Evolutionary conservation across 2,888 invertebrate genomes (phyloP).

Genomic region (Gandaritis pyraliata): DNA sequence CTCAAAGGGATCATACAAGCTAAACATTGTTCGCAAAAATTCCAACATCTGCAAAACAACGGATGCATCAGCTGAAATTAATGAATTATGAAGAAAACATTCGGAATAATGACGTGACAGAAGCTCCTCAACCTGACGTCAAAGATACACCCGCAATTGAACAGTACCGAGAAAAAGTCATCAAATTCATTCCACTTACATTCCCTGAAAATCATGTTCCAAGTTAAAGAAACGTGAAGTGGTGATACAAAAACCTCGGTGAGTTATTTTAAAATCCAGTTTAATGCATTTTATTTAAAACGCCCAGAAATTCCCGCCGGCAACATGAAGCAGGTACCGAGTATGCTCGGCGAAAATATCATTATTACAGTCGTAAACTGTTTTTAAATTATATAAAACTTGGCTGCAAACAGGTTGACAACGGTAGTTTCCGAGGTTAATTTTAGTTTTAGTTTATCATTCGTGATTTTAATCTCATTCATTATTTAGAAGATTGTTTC

Average conservation of each 20-base stretch:
- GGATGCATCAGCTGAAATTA: constrained; percentile 80
- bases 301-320: constrained; percentile 56
- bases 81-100: constrained; percentile 68
- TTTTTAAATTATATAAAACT: constrained; percentile 8
- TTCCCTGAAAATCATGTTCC: constrained; percentile 75
- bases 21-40: constrained; percentile 57
- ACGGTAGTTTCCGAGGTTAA: constrained; percentile 57
- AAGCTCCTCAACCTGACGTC: constrained; percentile 80
- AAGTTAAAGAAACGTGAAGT: constrained; percentile 74
- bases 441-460: constrained; percentile 67
- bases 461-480: constrained; percentile 66
- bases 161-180: constrained; percentile 71
- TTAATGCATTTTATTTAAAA: constrained; percentile 77
- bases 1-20: constrained; percentile 35
- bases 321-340: constrained; percentile 32
- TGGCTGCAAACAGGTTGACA: constrained; percentile 44
- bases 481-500: constrained; percentile 69
- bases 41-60: constrained; percentile 78
- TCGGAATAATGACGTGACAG: constrained; percentile 74
- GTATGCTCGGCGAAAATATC: neutral
- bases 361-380: constrained; percentile 13
- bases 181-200: constrained; percentile 82
- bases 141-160: constrained; percentile 75
- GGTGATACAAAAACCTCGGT: constrained; percentile 77
- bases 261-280: constrained; percentile 74